Base-by-base conservation (phyloP, 2,113 vertebrate species). In the Sorex fumeus region DNA sequence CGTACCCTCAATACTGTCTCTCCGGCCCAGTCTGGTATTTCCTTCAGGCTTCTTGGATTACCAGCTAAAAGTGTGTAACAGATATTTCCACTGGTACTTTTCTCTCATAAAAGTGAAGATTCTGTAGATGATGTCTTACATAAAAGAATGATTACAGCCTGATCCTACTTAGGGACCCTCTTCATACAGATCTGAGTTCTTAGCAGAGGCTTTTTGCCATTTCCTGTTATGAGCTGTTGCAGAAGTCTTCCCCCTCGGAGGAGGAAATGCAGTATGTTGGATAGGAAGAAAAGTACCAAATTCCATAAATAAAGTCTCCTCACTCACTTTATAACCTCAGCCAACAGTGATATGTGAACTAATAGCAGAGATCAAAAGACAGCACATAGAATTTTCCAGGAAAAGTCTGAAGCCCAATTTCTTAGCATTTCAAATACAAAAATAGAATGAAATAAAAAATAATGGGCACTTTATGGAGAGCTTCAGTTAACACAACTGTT, bases 361-460 rank as follows among this genome's bases (percentile, higher is more conserved):
- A 83, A 19, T 8, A 90, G 70, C 71, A 90, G 85, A 95, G 92
- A 92, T 95, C 88, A 95, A 94, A 95, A 84, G 70, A 84, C 45
- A 89, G 32, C 34, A 47, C 60, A 32, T 1, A 78, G 70, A 88
- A n/a, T 83, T 72, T 94, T 93, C 79, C 75, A 93, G 43, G 95
- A 89, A 70, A 64, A 86, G 82, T 30, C 36, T 88, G 13, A 45
- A 50, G 60, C 72, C 88, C 57, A 91, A 85, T 60, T 84, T 91
- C 76, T 89, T 90, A 83, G 40, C 92, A 77, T 90, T 91, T 94
- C 82, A 91, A 90, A 80, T 70, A 71, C 66, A 67, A 88, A 90
- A 95, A 94, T 67, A 93, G 87, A 80, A 77, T 34, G 9, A 62
- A 72, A 83, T 83, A 64, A 57, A 93, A 90, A 92, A 72, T 64